phyloP scores from a whole-genome alignment of 2,797 vertebrate genomes.

The Astyanax mexicanus region DNA sequence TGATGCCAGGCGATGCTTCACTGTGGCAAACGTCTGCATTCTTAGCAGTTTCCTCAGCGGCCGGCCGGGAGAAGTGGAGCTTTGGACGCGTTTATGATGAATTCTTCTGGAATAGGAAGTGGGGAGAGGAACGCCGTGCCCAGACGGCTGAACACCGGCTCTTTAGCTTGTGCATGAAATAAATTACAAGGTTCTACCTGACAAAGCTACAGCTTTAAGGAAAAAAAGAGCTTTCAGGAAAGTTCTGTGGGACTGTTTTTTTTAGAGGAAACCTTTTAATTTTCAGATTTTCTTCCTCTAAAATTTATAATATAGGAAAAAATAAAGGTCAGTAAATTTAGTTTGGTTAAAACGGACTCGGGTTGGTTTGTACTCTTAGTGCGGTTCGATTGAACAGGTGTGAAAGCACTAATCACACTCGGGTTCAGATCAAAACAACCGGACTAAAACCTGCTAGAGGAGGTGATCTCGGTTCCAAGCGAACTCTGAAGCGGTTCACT shows the following conservation, averaged over 20 bases:
- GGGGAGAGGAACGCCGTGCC: conserved; percentile 30
- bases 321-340: too few species aligned
- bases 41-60: conserved; percentile 27
- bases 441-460: too few species aligned
- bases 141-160: conserved; percentile 25
- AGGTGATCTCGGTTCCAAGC: too few species aligned
- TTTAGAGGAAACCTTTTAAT: not conserved
- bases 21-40: conserved; percentile 54
- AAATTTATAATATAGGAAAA: not conserved
- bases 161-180: conserved; percentile 25
- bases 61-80: conserved; percentile 29
- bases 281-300: not conserved
- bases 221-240: not conserved
- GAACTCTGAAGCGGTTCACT: too few species aligned
- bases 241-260: not conserved
- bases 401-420: too few species aligned
- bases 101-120: conserved; percentile 44
- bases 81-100: conserved; percentile 44
- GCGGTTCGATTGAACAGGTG: too few species aligned
- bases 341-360: too few species aligned
- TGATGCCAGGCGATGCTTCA: conserved; percentile 40
- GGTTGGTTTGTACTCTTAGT: too few species aligned
- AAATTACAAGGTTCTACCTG: conserved; percentile 10
- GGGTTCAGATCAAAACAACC: too few species aligned
- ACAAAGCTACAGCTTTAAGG: not conserved